Conservation (phyloP, 2,113 vertebrate species). For the Pionites leucogaster region DNA sequence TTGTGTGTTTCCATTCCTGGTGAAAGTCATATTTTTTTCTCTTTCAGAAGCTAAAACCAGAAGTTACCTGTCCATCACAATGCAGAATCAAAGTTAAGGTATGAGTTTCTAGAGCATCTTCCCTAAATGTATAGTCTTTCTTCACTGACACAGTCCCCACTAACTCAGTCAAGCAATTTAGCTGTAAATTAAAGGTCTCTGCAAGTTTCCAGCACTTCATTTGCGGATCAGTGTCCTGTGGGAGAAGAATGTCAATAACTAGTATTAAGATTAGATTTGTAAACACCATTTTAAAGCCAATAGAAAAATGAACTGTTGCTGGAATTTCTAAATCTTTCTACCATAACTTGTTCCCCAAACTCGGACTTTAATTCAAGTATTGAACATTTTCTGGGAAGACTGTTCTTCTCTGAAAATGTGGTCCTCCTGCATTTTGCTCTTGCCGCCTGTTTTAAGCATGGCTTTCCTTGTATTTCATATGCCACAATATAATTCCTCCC, state of each 20-base stretch:
- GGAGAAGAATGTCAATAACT: conserved; percentile 5
- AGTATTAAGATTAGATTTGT: conserved; percentile 6
- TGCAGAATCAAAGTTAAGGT: not conserved
- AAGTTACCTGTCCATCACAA: not conserved
- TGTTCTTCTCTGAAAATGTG: not conserved
- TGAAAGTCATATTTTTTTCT: not conserved
- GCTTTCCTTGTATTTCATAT: not conserved
- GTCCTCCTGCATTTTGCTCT: not conserved
- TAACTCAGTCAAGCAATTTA: not conserved
- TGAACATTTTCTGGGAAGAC: not conserved
- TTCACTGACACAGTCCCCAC: not conserved
- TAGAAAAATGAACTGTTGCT: not conserved
- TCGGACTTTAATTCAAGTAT: not conserved
- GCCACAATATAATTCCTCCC: not conserved
- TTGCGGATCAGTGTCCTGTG: not conserved
- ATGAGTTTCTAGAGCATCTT: not conserved
- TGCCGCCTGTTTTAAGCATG: not conserved
- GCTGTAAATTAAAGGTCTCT: conserved; percentile 11
- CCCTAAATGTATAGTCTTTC: not conserved
- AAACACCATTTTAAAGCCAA: not conserved
- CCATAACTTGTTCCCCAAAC: not conserved
- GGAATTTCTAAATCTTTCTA: not conserved
- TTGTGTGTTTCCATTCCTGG: not conserved
- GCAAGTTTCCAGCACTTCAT: not conserved
- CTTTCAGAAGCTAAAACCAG: not conserved